Conservation (phyloP, 2,888 invertebrate species). For the Stictocephala bisonia region DNA sequence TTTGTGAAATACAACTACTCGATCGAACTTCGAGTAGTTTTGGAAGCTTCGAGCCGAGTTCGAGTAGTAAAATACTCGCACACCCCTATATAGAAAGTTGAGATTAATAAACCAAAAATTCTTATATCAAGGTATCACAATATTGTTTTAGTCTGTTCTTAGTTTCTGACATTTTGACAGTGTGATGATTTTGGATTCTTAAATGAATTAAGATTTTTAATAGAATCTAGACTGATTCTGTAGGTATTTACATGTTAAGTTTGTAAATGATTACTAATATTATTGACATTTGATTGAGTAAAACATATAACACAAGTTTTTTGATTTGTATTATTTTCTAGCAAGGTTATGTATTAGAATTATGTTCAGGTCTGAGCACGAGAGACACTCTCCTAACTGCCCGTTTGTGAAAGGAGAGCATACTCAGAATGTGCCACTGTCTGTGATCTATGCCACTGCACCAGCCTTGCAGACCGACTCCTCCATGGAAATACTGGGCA, state of each 20-base stretch:
- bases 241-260: neutral
- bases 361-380: constrained; percentile 82
- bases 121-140: neutral
- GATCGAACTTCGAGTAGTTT: too few relatives aligned
- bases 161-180: too few relatives aligned
- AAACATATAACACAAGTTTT: too few relatives aligned
- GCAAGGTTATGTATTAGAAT: neutral
- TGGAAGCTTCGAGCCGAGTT: too few relatives aligned
- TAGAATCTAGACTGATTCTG: neutral
- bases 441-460: constrained; percentile 85
- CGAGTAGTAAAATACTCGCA: too few relatives aligned
- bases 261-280: neutral
- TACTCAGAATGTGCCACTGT: constrained; percentile 93
- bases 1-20: too few relatives aligned
- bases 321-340: neutral
- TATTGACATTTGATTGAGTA: too few relatives aligned
- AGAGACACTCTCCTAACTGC: constrained; percentile 92
- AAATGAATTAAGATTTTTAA: neutral
- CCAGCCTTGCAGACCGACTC: constrained; percentile 74
- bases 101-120: neutral
- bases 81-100: too few relatives aligned
- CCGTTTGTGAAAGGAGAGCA: constrained; percentile 95
- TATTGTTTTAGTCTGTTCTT: neutral
- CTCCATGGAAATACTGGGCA: constrained; percentile 62
- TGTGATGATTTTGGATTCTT: neutral